Conservation (phyloP, 1,140 invertebrate species). For the Scylla paramamosain region DNA sequence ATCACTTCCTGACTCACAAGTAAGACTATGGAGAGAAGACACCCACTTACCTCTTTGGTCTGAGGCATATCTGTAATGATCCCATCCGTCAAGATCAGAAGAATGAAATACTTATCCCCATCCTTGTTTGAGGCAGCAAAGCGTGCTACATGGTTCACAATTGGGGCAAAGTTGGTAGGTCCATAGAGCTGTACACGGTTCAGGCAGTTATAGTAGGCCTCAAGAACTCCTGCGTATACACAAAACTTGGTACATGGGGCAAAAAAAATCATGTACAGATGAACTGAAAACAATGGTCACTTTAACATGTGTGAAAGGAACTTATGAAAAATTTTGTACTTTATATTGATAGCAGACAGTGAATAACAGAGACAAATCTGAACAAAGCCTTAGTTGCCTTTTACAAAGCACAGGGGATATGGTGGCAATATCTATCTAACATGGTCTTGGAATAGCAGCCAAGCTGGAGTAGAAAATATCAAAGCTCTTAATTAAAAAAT, state of each 20-base stretch:
- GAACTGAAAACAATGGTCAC: background rate
- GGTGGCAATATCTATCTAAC: no score
- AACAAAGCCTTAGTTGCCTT: no score
- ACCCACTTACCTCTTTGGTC: constrained; percentile 82
- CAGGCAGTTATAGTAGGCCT: constrained; percentile 80
- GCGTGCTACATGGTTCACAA: constrained; percentile 83
- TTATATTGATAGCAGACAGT: no score
- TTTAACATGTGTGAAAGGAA: no score
- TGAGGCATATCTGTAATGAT: constrained; percentile 86
- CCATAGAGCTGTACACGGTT: constrained; percentile 84
- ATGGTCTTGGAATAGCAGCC: no score
- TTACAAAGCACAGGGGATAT: no score
- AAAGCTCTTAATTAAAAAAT: no score
- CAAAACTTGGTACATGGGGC: background rate
- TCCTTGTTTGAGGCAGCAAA: constrained; percentile 80
- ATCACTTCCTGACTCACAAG: no score
- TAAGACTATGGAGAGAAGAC: no score
- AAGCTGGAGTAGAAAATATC: no score
- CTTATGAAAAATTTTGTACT: no score
- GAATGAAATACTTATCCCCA: constrained; percentile 84
- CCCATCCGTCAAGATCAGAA: constrained; percentile 86
- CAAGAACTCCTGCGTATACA: constrained; percentile 78
- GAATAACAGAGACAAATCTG: no score
- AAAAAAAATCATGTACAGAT: constrained; percentile 25
- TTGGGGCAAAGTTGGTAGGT: constrained; percentile 86